These are phyloP conservation scores for Aurelia aurita DNA, from an alignment of 30 jellyfish, hydroid and myxozoan species.

Conservation along the genomic window DNA sequence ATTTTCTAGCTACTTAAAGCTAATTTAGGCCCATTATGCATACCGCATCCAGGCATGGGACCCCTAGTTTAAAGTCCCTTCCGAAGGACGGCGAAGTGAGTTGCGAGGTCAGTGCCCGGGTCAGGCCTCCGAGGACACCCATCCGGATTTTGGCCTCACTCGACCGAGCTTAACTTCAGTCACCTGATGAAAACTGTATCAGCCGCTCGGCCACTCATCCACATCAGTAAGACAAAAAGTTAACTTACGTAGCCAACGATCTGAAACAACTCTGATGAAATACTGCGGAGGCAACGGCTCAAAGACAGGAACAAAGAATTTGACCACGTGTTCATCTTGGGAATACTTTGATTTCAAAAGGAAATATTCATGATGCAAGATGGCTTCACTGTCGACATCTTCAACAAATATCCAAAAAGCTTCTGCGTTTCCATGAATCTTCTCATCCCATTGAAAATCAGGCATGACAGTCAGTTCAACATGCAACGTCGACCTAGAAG, in stretches of 20 bases:
- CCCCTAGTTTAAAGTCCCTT: no score
- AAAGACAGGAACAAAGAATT: slow-evolving; percentile 97
- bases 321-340: slow-evolving; percentile 95
- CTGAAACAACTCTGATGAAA: slow-evolving; percentile 96
- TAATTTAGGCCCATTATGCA: no score
- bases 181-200: no score
- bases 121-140: no score
- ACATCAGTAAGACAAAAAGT: neutral
- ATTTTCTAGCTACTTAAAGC: no score
- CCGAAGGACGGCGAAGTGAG: no score
- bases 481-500: slow-evolving; percentile 81
- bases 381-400: slow-evolving; percentile 98
- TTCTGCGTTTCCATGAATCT: slow-evolving; percentile 98
- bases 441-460: slow-evolving; percentile 99
- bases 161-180: no score
- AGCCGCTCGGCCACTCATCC: no score
- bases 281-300: slow-evolving; percentile 99
- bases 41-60: no score
- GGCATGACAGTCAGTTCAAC: slow-evolving; percentile 97
- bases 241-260: slow-evolving; percentile 94
- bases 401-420: slow-evolving; percentile 99
- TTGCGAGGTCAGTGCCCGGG: no score
- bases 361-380: slow-evolving; percentile 97
- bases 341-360: slow-evolving; percentile 94
- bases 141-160: no score